A percentile compares a stretch with the other conserved stretches of the same genome.
Conservation (phyloP, 2,113 vertebrate species). For the Chloropsis hardwickii region DNA sequence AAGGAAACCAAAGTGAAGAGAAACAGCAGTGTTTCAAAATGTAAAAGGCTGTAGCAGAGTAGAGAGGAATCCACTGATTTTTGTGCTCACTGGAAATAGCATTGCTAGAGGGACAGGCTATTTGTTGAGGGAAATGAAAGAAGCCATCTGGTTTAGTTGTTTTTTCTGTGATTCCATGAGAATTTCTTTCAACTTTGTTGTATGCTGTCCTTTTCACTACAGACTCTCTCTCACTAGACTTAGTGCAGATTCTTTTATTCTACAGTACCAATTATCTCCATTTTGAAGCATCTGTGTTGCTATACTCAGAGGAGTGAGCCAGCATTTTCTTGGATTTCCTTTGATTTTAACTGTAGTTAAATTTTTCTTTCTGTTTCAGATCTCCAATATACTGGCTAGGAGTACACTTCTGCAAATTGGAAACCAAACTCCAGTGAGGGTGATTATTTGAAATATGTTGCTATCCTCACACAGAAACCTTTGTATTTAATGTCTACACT, state of each 20-base stretch:
- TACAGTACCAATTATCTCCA: background rate
- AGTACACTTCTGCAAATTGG: background rate
- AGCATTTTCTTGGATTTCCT: background rate
- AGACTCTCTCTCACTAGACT: background rate
- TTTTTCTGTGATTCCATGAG: background rate
- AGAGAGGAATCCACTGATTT: background rate
- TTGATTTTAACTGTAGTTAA: background rate
- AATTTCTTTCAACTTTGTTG: background rate
- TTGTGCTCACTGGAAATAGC: background rate
- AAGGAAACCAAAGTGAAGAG: background rate
- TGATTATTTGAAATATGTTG: background rate
- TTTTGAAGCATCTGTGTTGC: background rate
- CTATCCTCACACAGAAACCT: background rate
- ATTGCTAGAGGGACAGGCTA: background rate
- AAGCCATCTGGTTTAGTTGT: background rate
- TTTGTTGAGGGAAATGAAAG: background rate
- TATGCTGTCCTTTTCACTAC: background rate
- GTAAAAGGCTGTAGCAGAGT: background rate
- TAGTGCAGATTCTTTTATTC: background rate
- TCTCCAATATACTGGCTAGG: background rate
- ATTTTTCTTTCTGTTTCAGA: background rate
- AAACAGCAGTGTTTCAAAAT: background rate
- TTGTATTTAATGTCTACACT: background rate
- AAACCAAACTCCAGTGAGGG: background rate
- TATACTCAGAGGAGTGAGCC: background rate